Evolutionary conservation across 1,140 invertebrate genomes (phyloP).

Genomic region (Homalodisca vitripennis): DNA sequence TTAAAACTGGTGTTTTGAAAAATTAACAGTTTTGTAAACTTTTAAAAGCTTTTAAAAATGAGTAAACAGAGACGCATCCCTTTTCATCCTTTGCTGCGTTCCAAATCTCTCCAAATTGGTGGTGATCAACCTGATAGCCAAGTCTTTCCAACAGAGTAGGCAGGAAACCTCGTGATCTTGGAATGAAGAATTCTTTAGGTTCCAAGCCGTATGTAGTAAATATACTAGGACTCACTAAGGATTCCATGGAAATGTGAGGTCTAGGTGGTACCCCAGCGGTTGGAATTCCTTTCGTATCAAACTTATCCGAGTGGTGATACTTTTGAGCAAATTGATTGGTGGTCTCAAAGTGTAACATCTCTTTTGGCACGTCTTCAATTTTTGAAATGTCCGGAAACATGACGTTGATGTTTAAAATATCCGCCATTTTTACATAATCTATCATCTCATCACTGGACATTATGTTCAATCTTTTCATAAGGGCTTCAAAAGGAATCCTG

Average conservation of each 20-base stretch:
- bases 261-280: not conserved
- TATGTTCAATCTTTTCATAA: not conserved
- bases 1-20: too few relatives aligned
- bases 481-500: not conserved
- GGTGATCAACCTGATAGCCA: too few relatives aligned
- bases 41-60: too few relatives aligned
- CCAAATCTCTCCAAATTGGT: too few relatives aligned
- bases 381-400: conserved; percentile 1
- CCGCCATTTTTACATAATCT: not conserved
- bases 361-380: conserved; percentile 6
- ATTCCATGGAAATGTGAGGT: not conserved
- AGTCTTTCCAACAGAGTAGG: too few relatives aligned
- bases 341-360: conserved; percentile 8
- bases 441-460: not conserved
- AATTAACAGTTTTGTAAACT: too few relatives aligned
- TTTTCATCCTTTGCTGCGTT: too few relatives aligned
- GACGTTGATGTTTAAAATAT: not conserved
- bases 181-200: not conserved
- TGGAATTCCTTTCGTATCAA: not conserved
- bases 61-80: too few relatives aligned
- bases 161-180: too few relatives aligned
- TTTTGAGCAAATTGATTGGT: conserved; percentile 1
- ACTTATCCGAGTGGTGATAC: not conserved
- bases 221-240: not conserved
- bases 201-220: not conserved